Conservation (phyloP, 2,888 invertebrate genomes). For the Chalcosyrphus nemorum region DNA sequence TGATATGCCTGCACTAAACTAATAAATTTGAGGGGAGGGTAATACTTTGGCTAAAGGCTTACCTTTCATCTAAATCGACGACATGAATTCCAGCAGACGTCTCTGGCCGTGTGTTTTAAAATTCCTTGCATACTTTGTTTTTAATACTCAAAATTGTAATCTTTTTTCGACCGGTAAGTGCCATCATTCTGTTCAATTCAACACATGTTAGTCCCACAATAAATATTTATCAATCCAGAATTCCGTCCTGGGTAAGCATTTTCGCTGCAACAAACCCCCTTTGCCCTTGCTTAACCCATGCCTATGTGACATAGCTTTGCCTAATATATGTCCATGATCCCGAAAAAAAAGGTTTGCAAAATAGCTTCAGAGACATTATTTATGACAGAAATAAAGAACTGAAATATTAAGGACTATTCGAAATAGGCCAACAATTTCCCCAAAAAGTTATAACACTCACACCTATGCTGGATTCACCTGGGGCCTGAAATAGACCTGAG, state of each 20-base stretch:
- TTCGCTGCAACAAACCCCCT: neutral
- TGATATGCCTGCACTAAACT: no score
- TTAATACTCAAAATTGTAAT: neutral
- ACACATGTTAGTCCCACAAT: constrained; percentile 49
- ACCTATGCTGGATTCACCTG: constrained; percentile 39
- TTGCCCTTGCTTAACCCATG: neutral
- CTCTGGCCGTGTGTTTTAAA: constrained; percentile 21
- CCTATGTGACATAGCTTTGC: constrained; percentile 12
- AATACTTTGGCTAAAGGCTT: no score
- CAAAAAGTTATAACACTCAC: constrained; percentile 43
- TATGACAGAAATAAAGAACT: constrained; percentile 40
- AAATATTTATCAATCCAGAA: constrained; percentile 47
- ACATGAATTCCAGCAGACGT: constrained; percentile 12
- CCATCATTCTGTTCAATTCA: constrained; percentile 28
- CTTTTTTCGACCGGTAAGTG: neutral
- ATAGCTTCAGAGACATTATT: constrained; percentile 37
- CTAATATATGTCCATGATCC: constrained; percentile 50
- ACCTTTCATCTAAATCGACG: neutral
- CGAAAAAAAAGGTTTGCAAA: constrained; percentile 26
- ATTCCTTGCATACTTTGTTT: constrained; percentile 6
- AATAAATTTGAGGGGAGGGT: no score
- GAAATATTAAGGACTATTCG: constrained; percentile 62
- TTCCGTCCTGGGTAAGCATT: constrained; percentile 28
- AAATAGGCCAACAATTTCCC: constrained; percentile 49
- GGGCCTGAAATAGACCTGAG: neutral